These are phyloP conservation scores for Arvicanthis niloticus DNA, from an alignment of 2,113 vertebrate species.

Conservation along the genomic window DNA sequence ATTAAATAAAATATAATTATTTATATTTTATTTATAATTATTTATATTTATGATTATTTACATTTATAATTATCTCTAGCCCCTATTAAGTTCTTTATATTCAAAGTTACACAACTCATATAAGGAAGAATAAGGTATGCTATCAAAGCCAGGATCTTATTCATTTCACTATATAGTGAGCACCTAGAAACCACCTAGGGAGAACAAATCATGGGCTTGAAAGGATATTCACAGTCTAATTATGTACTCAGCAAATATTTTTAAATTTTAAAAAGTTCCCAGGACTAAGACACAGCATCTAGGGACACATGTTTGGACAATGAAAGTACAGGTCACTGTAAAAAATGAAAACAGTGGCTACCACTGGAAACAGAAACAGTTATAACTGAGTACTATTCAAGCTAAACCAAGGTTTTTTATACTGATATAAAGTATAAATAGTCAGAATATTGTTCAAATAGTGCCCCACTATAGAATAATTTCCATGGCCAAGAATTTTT, in stretches of 20 bases:
- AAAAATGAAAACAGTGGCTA: conserved; percentile 28
- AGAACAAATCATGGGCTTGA: not conserved
- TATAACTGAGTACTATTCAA: not conserved
- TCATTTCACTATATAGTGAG: conserved; percentile 21
- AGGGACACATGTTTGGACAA: not conserved
- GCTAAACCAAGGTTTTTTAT: not conserved
- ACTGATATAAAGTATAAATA: no score
- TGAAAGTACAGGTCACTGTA: not conserved
- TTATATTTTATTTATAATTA: not conserved
- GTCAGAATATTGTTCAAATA: not conserved
- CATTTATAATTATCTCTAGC: not conserved
- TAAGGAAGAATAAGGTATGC: not conserved
- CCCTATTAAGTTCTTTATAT: not conserved
- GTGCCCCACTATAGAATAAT: not conserved
- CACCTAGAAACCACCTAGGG: not conserved
- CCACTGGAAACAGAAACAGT: not conserved
- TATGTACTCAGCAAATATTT: conserved; percentile 41
- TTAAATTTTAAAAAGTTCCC: not conserved
- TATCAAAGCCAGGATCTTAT: conserved; percentile 12
- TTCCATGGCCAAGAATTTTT: not conserved
- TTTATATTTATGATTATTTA: not conserved
- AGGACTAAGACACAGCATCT: not conserved
- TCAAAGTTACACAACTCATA: conserved; percentile 1
- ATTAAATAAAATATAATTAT: conserved; percentile 46
- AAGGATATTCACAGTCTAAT: conserved; percentile 13